Evolutionary conservation across 2,888 invertebrate genomes (phyloP), one percentile per base, ranked within the genome.

Genomic region (Nemotelus nigrinus): DNA sequence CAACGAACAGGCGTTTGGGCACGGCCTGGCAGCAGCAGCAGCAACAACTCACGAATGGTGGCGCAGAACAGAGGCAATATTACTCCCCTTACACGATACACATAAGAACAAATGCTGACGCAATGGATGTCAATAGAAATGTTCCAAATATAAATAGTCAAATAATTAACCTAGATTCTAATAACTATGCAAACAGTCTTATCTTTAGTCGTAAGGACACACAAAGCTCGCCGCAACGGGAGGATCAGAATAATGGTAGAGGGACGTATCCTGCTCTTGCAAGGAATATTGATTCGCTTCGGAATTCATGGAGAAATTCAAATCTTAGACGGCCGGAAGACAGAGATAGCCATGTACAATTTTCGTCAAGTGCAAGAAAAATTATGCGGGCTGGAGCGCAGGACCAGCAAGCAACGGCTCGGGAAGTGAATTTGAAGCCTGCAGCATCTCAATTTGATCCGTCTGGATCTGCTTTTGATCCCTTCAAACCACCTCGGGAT

Each of bases 131-230:
- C 78, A 79, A 44, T n/a, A 48, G 83, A 83, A 84, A 84, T 85
- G 85, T 86, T 86, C 85, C 86, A 85, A 86, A 86, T 84, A 78
- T 81, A 83, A 84, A 85, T 86, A 86, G 85, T 86, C 86, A 85
- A 85, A 84, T 83, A 85, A 81, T 78, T 83, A 83, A 84, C 82
- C 83, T 83, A 82, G 80, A 81, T 80, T 77, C 77, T 77, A 71
- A 71, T 64, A 78, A 64, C 70, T 47, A 71, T 41, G 48, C 53
- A n/a, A 68, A 41, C 53, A 70, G 70, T 53, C 55, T 55, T 44
- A 55, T 25, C 50, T 70, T 43, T 47, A 47, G 47, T 55, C 43
- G 44, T 55, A 39, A 55, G 44, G 55, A 53, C 5, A 60, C 39
- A 3, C 6, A 57, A 60, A 60, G 60, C 39, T 10, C 60, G 1